Base-by-base conservation (phyloP, 92 coral and sea anemone species). In the Palythoa grandiflora region DNA sequence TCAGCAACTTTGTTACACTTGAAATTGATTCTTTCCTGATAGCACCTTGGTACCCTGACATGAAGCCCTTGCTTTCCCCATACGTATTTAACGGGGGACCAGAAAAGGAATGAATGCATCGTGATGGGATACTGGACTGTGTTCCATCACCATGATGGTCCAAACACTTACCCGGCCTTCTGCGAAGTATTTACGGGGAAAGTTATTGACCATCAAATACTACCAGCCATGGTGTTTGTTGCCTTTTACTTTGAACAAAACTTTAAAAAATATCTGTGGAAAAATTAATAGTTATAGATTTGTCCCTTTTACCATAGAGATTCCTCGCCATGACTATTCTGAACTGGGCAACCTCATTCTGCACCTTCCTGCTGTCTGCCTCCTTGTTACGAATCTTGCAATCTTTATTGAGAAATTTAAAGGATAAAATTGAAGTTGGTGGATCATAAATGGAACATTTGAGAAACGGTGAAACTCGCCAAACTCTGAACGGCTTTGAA, bases 161-260 rank as follows among this genome's bases (percentile, higher is more conserved):
- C 80, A 76, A 16, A 76, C 57, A 48, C 59, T 54, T 76, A 19
- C 54, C 80, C 80, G 37, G 61, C 80, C 80, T 44, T 75, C 80
- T 44, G 80, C 53, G 54, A 75, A 75, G 36, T 75, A 6, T 75
- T 75, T 47, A 47, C 1, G 55, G 54, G 80, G 80, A 75, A 75
- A 35, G 61, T 53, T 21, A 53, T 75, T 53, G 21, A 20, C 61
- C 54, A 47, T 53, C 80, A 75, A 75, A 75, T 44, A 47, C 54
- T 75, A 35, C 80, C 80, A 75, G 55, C 80, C 80, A 44, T 35
- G 20, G 55, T 75, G 80, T 75, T 57, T 57, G 65, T 57, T 57
- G 28, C 28, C 28, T 28, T 28, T 28, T 28, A 28, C 28, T 28
- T 28, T 28, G 28, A 28, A 28, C 28, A 28, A 28, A 28, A 28